phyloP scores from a whole-genome alignment of 2,113 vertebrate species.

The Nycticebus coucang region DNA sequence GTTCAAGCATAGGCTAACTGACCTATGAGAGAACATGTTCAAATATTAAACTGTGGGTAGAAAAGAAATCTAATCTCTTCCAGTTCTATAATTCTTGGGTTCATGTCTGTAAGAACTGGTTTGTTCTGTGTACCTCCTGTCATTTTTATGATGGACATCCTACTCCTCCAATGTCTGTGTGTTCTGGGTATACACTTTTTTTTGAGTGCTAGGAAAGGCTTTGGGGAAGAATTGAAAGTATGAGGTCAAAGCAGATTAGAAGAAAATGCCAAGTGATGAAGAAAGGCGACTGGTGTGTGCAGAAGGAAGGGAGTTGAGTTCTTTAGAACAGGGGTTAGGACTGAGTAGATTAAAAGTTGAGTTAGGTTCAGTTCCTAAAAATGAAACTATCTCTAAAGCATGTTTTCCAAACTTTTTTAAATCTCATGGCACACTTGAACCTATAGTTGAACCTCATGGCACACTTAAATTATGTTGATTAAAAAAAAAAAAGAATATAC shows the following conservation, averaged over 20 bases:
- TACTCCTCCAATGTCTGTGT: not conserved
- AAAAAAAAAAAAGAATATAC: too few species aligned
- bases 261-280: not conserved
- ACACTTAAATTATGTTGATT: too few species aligned
- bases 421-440: too few species aligned
- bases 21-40: not conserved
- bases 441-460: too few species aligned
- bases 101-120: not conserved
- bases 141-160: not conserved
- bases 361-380: not conserved
- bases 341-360: not conserved
- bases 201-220: not conserved
- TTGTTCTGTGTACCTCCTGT: not conserved
- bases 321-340: not conserved
- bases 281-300: not conserved
- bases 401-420: too few species aligned
- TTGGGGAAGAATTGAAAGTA: not conserved
- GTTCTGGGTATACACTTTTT: not conserved
- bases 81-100: not conserved
- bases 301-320: not conserved
- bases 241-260: not conserved
- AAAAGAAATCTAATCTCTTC: not conserved
- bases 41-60: not conserved
- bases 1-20: not conserved
- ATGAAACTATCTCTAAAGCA: not conserved